Conservation (phyloP, 2,113 vertebrate species). For the Nematolebias whitei region DNA sequence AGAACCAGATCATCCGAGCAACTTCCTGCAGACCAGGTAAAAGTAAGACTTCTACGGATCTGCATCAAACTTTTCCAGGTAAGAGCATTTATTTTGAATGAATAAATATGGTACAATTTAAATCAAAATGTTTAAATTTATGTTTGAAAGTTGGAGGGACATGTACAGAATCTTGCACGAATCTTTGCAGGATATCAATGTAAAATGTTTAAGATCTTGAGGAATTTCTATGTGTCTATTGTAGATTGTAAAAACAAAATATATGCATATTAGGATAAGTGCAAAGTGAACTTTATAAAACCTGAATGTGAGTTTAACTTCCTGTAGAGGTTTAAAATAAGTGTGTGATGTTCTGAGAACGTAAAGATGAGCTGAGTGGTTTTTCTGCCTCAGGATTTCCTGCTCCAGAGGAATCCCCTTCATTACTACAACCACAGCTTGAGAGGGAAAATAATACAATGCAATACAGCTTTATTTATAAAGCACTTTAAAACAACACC, state of each 20-base stretch:
- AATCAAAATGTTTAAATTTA: not conserved
- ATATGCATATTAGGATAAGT: too few species aligned
- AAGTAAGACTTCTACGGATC: constrained; percentile 20
- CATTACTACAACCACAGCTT: constrained; percentile 22
- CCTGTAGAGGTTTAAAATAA: constrained; percentile 12
- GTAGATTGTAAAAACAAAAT: too few species aligned
- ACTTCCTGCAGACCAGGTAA: constrained; percentile 44
- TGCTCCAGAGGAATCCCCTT: constrained; percentile 60
- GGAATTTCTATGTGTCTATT: too few species aligned
- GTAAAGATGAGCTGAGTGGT: constrained; percentile 34
- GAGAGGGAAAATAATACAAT: too few species aligned
- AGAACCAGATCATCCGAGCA: constrained; percentile 40
- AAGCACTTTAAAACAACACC: too few species aligned
- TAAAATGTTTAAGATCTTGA: too few species aligned
- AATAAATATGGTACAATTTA: not conserved
- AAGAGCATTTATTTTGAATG: constrained; percentile 15
- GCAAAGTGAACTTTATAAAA: too few species aligned
- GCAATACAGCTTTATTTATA: too few species aligned
- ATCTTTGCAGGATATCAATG: too few species aligned
- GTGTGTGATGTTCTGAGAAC: constrained; percentile 5
- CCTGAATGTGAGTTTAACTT: not conserved
- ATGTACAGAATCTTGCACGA: too few species aligned
- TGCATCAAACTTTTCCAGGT: constrained; percentile 34
- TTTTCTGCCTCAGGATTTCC: constrained; percentile 46
- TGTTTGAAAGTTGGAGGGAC: not conserved